phyloP scores from a whole-genome alignment of 2,888 invertebrate genomes.

The Cephus rjabovi region DNA sequence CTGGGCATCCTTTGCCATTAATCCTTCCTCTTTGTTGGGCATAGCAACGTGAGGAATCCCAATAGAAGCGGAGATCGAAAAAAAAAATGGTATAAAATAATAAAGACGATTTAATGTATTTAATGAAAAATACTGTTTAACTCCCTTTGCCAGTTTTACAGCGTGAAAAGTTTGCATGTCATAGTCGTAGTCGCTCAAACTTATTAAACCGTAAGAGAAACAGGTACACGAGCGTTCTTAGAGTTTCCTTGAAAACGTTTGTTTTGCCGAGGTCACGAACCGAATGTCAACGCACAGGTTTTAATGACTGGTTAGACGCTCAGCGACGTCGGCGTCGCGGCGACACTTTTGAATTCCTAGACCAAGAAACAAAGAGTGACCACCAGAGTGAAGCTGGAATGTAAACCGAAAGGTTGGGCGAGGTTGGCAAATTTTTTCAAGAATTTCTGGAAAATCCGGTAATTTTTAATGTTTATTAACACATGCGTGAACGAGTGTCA shows the following conservation, averaged over 20 bases:
- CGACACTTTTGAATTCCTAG: not conserved
- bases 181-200: not conserved
- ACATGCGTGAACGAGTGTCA: not conserved
- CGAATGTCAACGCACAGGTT: constrained; percentile 36
- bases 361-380: not conserved
- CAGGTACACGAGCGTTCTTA: not conserved
- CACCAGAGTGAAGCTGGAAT: not conserved
- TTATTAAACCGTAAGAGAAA: not conserved
- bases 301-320: constrained; percentile 20
- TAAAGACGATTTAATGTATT: not conserved
- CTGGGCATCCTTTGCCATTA: not conserved
- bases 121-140: not conserved
- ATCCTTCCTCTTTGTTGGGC: not conserved
- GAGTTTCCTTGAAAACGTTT: not conserved
- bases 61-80: not conserved
- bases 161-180: not conserved
- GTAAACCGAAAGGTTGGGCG: not conserved
- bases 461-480: constrained; percentile 17
- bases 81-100: not conserved
- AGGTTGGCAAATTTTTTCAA: not conserved
- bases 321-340: not conserved
- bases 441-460: constrained; percentile 62
- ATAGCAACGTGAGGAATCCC: not conserved
- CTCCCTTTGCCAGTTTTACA: not conserved
- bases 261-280: constrained; percentile 17